phyloP scores from a whole-genome alignment of 2,113 vertebrate species.

The Ia io region DNA sequence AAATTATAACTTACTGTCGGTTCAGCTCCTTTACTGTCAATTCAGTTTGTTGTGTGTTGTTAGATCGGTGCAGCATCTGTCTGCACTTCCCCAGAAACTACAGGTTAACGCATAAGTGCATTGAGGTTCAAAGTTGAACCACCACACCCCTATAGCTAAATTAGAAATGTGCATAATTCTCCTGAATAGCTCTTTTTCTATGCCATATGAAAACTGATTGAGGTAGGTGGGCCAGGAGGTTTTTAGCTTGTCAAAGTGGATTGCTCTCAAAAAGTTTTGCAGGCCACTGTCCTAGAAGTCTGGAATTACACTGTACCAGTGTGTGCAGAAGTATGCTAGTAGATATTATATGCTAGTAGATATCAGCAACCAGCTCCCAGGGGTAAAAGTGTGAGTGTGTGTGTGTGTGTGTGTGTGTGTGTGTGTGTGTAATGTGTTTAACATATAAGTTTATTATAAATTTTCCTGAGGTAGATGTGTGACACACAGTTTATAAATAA shows the following conservation, averaged over 20 bases:
- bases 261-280: not conserved
- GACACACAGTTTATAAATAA: not conserved
- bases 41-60: not conserved
- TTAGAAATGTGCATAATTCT: not conserved
- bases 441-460: not conserved
- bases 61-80: not conserved
- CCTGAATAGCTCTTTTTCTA: not conserved
- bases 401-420: too few relatives aligned
- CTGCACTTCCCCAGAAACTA: not conserved
- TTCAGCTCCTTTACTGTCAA: not conserved
- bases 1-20: not conserved
- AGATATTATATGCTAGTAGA: not conserved
- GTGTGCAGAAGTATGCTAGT: not conserved
- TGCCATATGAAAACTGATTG: not conserved
- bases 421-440: not conserved
- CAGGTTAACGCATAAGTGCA: rapidly evolving
- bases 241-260: not conserved
- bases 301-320: not conserved
- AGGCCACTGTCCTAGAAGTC: not conserved
- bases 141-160: not conserved
- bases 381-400: not conserved
- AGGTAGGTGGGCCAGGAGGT: not conserved
- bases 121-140: not conserved
- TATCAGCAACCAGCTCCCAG: not conserved
- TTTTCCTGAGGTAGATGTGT: not conserved